These are phyloP conservation scores for Episyrphus balteatus DNA, from an alignment of 1,140 invertebrate species.

Conservation along the genomic window DNA sequence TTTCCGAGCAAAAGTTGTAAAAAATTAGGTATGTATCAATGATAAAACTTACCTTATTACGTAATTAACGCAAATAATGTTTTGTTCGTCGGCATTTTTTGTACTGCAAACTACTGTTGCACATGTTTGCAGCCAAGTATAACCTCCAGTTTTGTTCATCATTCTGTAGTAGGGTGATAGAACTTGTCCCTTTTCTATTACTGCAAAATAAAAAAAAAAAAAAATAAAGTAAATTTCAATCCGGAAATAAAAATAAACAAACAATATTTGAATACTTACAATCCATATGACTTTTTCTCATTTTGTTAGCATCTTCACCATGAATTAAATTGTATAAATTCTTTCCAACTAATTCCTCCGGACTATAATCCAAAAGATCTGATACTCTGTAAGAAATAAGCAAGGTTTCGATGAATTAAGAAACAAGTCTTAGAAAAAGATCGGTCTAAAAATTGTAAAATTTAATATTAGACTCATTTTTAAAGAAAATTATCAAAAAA, in stretches of 20 bases:
- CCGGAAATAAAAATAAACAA: background rate
- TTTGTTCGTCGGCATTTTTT: slow-evolving; percentile 91
- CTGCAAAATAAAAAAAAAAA: slow-evolving; percentile 47
- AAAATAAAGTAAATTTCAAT: background rate
- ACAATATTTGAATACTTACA: slow-evolving; percentile 53
- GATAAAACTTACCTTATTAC: slow-evolving; percentile 41
- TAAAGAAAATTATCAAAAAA: no score
- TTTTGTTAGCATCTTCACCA: slow-evolving; percentile 85
- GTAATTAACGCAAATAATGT: slow-evolving; percentile 93
- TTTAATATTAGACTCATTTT: no score
- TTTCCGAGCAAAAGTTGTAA: slow-evolving; percentile 48
- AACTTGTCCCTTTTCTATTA: slow-evolving; percentile 93
- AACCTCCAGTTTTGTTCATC: slow-evolving; percentile 92
- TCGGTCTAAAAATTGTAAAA: no score
- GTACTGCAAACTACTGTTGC: slow-evolving; percentile 91
- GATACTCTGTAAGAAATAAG: slow-evolving; percentile 62
- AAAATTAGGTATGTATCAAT: background rate
- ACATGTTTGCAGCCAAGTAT: slow-evolving; percentile 93
- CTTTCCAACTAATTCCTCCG: slow-evolving; percentile 87
- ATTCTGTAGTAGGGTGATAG: slow-evolving; percentile 90
- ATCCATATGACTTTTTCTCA: slow-evolving; percentile 86
- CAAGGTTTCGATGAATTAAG: background rate
- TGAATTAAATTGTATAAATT: slow-evolving; percentile 91
- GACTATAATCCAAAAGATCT: slow-evolving; percentile 82
- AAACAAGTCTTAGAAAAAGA: no score